Conservation (phyloP, 2,888 invertebrate species). For the Diogma glabrata region DNA sequence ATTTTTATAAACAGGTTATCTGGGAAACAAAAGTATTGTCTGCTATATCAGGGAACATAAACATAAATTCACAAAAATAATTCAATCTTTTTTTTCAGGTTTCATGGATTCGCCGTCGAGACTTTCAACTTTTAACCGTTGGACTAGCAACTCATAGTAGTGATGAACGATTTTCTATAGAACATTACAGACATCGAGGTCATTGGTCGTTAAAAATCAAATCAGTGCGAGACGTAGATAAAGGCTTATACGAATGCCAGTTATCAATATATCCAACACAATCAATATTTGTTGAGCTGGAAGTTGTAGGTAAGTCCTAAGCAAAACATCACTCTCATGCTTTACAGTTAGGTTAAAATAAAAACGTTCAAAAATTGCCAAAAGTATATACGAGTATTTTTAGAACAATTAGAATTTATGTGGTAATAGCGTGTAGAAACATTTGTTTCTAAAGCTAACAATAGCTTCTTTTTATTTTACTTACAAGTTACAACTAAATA, state of each 20-base stretch:
- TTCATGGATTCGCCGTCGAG: slow-evolving; percentile 53
- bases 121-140: slow-evolving; percentile 52
- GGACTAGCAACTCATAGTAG: slow-evolving; percentile 50
- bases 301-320: slow-evolving; percentile 52
- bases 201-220: slow-evolving; percentile 43
- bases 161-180: slow-evolving; percentile 51
- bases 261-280: slow-evolving; percentile 53
- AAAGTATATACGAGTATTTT: too few relatives aligned
- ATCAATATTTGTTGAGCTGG: slow-evolving; percentile 50
- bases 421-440: too few relatives aligned
- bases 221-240: slow-evolving; percentile 35
- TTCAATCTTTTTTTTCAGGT: slow-evolving; percentile 32
- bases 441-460: too few relatives aligned
- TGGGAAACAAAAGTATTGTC: neutral
- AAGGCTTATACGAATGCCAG: slow-evolving; percentile 49
- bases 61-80: neutral
- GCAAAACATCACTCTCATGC: too few relatives aligned
- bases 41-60: neutral
- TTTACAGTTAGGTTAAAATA: too few relatives aligned
- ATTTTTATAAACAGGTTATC: too few relatives aligned
- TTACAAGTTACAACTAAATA: too few relatives aligned
- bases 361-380: too few relatives aligned
- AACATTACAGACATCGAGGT: slow-evolving; percentile 46
- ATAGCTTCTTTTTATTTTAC: too few relatives aligned
- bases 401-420: too few relatives aligned